phyloP scores from a whole-genome alignment of 2,113 vertebrate species.

The Gavialis gangeticus region DNA sequence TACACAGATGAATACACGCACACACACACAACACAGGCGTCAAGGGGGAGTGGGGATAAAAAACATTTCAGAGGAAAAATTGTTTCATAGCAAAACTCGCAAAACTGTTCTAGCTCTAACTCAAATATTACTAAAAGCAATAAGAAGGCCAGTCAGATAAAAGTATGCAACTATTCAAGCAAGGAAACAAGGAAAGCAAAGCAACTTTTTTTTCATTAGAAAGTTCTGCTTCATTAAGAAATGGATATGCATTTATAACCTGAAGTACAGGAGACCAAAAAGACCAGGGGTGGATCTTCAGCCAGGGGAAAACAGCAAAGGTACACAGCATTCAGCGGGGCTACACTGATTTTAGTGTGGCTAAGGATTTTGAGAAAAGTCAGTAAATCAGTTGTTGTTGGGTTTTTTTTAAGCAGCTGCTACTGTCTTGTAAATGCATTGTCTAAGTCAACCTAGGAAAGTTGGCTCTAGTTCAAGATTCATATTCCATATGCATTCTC shows the following conservation, averaged over 20 bases:
- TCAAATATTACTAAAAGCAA: background rate
- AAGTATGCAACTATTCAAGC: background rate
- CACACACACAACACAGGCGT: no score
- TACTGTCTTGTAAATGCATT: background rate
- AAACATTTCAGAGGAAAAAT: background rate
- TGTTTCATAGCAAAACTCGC: no score
- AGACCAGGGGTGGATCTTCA: no score
- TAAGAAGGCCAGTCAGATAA: background rate
- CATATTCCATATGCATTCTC: background rate
- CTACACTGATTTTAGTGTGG: background rate
- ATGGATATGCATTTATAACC: background rate
- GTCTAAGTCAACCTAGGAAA: background rate
- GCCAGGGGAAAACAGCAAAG: background rate
- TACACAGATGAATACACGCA: no score
- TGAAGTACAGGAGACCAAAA: background rate
- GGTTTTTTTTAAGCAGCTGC: background rate
- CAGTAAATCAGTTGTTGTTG: background rate
- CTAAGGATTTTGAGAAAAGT: background rate
- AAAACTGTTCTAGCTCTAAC: background rate
- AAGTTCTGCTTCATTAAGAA: background rate
- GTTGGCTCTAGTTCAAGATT: background rate
- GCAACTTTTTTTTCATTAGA: background rate
- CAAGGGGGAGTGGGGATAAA: fast-evolving
- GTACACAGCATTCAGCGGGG: background rate
- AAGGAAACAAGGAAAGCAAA: background rate